A percentile compares a stretch with the other conserved stretches of the same genome.
Evolutionary conservation across 2,113 vertebrate genomes (phyloP).

Genomic region (Ahaetulla prasina): DNA sequence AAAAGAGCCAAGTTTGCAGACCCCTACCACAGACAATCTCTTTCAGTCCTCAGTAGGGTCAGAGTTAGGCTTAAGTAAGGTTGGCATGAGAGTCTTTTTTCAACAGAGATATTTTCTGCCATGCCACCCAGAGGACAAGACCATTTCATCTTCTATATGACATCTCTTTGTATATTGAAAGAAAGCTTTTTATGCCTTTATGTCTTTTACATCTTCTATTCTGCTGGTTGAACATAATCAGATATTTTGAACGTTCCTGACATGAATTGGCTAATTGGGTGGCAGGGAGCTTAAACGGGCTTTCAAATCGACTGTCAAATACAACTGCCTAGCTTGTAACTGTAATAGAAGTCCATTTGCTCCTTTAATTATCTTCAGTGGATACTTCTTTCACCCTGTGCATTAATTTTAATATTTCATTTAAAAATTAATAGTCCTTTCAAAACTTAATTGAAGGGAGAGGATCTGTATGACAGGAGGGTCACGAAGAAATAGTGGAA

Average conservation of each 20-base stretch:
- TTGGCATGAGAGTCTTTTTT: background rate
- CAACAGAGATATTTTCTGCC: background rate
- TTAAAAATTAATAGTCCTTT: background rate
- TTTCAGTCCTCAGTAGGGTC: background rate
- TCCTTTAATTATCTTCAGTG: background rate
- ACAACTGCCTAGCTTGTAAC: background rate
- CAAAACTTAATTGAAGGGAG: background rate
- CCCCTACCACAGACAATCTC: no score
- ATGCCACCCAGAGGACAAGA: background rate
- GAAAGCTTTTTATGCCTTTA: background rate
- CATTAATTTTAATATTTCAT: background rate
- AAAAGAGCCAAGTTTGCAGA: no score
- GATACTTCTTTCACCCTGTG: background rate
- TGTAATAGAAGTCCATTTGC: background rate
- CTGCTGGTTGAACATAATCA: background rate
- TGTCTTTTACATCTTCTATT: background rate
- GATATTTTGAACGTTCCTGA: background rate
- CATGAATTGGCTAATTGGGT: background rate
- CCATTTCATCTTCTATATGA: background rate
- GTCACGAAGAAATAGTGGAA: background rate
- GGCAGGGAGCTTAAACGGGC: background rate
- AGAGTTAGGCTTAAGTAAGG: background rate
- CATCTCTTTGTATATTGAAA: background rate
- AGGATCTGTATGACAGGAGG: background rate
- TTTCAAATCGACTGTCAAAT: background rate